Percentiles rank a stretch among this genome's conserved stretches.
Evolutionary conservation across 92 coral and sea anemone genomes (phyloP).

Genomic region (Bergia sp.): DNA sequence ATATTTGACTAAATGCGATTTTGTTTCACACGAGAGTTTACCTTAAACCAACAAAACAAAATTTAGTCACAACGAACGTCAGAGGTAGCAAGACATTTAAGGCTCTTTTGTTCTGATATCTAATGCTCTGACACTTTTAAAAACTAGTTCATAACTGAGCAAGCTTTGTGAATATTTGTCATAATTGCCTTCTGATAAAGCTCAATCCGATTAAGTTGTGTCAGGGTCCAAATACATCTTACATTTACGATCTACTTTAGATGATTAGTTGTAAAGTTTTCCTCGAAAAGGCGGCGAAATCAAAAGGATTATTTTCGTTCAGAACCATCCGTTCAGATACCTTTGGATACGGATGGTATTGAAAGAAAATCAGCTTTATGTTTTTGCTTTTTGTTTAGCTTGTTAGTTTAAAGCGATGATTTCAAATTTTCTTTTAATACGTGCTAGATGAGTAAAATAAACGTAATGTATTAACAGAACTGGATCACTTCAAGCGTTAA

Average conservation of each 20-base stretch:
- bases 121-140: background rate
- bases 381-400: background rate
- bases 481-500: background rate
- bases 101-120: conserved; percentile 7
- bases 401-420: background rate
- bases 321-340: background rate
- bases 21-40: background rate
- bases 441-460: no score
- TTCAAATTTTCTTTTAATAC: background rate
- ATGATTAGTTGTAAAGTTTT: background rate
- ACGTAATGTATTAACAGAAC: background rate
- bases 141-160: background rate
- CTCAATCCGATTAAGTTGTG: conserved; percentile 6
- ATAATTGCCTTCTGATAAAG: background rate
- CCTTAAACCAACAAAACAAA: background rate
- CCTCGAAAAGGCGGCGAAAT: background rate
- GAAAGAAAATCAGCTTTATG: background rate
- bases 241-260: background rate
- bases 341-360: no score
- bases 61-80: background rate
- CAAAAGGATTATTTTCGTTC: background rate
- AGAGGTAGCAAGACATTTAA: background rate
- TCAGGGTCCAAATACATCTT: background rate
- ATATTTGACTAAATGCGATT: no score
- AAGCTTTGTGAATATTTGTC: conserved; percentile 12